Evolutionary conservation across 2,888 invertebrate species (phyloP).

Genomic region (Ennomos quercinarius): DNA sequence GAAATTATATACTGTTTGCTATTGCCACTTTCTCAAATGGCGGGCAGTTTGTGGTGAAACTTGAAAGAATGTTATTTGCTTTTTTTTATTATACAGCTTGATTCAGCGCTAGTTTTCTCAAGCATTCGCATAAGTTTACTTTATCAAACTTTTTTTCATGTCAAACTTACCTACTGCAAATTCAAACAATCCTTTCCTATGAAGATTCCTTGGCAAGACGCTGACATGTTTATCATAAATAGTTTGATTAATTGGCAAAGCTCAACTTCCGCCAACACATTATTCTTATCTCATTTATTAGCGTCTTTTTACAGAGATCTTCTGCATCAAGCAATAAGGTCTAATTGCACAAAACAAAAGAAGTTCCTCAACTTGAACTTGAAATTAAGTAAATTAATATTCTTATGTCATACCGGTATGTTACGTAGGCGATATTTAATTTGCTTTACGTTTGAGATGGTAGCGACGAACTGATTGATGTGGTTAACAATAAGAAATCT

Average conservation of each 20-base stretch:
- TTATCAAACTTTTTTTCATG: too few relatives aligned
- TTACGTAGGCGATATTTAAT: slow-evolving; percentile 33
- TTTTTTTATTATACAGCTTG: too few relatives aligned
- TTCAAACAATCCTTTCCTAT: too few relatives aligned
- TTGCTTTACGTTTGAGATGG: slow-evolving; percentile 23
- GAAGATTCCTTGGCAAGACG: too few relatives aligned
- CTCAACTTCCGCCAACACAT: slow-evolving; percentile 43
- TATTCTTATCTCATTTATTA: background rate
- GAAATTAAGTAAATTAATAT: slow-evolving; percentile 42
- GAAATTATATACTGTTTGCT: slow-evolving; percentile 9
- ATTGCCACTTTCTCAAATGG: slow-evolving; percentile 21
- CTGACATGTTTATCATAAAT: background rate
- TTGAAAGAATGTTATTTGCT: background rate
- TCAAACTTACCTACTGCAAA: too few relatives aligned
- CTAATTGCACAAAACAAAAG: slow-evolving; percentile 12
- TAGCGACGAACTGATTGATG: slow-evolving; percentile 10
- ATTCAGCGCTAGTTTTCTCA: too few relatives aligned
- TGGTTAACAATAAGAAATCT: background rate
- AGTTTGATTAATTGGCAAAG: slow-evolving; percentile 20
- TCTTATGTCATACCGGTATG: slow-evolving; percentile 38
- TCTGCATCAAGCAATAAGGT: slow-evolving; percentile 18
- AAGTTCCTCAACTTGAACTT: slow-evolving; percentile 53
- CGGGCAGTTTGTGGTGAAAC: background rate
- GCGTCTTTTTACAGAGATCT: slow-evolving; percentile 1
- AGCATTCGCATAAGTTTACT: too few relatives aligned